Evolutionary conservation across 2,113 vertebrate genomes (phyloP).

Genomic region (Scartelaos histophorus): DNA sequence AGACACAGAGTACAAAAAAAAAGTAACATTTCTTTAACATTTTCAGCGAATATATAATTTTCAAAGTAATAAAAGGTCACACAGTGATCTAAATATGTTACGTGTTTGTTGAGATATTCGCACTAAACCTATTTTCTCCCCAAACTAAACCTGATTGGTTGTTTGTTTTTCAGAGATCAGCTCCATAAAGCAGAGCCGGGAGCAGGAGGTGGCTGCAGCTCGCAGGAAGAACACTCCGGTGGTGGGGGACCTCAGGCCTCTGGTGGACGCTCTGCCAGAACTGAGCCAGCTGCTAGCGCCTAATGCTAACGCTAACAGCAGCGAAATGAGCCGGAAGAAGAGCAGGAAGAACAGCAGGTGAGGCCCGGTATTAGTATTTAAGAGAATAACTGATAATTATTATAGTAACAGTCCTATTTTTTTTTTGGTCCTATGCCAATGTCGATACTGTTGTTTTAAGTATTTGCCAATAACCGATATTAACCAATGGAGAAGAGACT

Average conservation of each 20-base stretch:
- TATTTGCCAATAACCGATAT: no score
- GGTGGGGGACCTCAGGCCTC: conserved; percentile 87
- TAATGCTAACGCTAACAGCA: neutral
- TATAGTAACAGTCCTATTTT: no score
- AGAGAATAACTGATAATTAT: no score
- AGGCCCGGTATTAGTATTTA: conserved; percentile 39
- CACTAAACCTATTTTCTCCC: neutral
- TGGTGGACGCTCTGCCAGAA: conserved; percentile 88
- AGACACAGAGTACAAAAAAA: no score
- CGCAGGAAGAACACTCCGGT: conserved; percentile 81
- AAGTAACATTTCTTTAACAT: no score
- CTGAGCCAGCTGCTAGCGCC: conserved; percentile 74
- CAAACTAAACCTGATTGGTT: neutral
- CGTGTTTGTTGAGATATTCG: no score
- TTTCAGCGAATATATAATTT: no score
- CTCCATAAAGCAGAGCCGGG: conserved; percentile 80
- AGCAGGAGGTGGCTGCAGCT: conserved; percentile 76
- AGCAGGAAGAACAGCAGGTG: conserved; percentile 59
- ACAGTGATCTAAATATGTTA: no score
- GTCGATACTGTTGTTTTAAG: no score
- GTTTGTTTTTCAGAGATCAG: conserved; percentile 82
- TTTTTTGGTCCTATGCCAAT: no score
- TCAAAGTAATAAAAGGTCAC: no score
- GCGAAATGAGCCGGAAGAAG: conserved; percentile 21
- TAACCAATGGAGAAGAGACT: no score